Percentiles rank a stretch among this genome's conserved stretches.
phyloP scores from a whole-genome alignment of 2,113 vertebrate species.

The Irena cyanogastra region DNA sequence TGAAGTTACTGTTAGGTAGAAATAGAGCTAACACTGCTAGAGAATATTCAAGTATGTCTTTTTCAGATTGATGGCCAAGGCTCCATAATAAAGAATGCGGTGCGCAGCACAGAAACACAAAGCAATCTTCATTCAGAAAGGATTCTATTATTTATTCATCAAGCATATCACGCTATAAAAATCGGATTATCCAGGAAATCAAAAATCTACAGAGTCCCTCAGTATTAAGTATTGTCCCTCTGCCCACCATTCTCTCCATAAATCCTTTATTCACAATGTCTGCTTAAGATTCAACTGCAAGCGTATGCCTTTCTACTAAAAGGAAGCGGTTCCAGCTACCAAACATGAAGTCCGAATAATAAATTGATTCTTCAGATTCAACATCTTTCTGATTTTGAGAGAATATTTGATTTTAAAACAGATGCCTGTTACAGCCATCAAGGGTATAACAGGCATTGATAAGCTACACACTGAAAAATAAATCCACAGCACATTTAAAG shows the following conservation, averaged over 20 bases:
- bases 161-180: background rate
- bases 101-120: background rate
- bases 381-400: background rate
- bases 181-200: background rate
- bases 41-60: background rate
- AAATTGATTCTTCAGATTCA: background rate
- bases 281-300: conserved; percentile 9
- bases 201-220: background rate
- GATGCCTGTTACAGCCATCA: background rate
- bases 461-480: background rate
- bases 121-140: background rate
- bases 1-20: background rate
- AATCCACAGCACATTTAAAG: conserved; percentile 24
- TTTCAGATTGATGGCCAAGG: background rate
- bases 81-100: background rate
- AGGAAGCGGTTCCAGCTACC: background rate
- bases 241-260: background rate
- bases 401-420: background rate
- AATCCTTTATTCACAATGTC: conserved; percentile 12
- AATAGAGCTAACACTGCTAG: background rate
- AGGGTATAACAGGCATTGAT: background rate
- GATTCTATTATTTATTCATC: conserved; percentile 9
- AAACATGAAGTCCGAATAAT: background rate
- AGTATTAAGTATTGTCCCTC: background rate
- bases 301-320: background rate